A percentile compares a stretch with the other conserved stretches of the same genome.
These are phyloP conservation scores for Synergus gifuensis DNA, from an alignment of 2,888 invertebrate species.

Conservation along the genomic window DNA sequence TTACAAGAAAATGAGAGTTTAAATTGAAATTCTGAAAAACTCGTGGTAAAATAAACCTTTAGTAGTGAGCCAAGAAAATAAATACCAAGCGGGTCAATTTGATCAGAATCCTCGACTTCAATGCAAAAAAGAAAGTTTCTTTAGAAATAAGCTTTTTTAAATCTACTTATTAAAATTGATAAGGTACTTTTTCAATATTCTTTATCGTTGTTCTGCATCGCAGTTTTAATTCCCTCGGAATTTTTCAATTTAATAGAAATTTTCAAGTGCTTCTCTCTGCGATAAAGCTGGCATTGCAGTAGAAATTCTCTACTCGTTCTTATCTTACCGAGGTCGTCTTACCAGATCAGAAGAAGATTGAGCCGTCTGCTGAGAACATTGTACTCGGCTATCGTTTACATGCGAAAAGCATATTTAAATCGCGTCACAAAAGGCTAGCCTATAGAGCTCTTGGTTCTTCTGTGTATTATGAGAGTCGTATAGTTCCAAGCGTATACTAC, in stretches of 20 bases:
- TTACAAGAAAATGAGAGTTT: no score
- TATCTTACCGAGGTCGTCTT: slow-evolving; percentile 7
- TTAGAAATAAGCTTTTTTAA: background rate
- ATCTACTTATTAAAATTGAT: background rate
- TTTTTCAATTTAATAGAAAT: slow-evolving; percentile 1
- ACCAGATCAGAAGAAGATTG: slow-evolving; percentile 51
- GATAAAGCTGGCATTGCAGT: background rate
- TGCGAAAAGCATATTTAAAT: slow-evolving; percentile 36
- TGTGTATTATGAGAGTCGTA: background rate
- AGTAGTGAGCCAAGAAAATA: background rate
- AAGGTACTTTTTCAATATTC: background rate
- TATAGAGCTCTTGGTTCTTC: background rate
- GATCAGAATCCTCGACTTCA: background rate
- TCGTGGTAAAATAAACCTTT: background rate
- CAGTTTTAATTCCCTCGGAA: background rate
- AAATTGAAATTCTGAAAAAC: background rate
- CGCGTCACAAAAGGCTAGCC: slow-evolving; percentile 2
- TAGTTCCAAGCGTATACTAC: background rate
- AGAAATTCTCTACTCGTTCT: slow-evolving; percentile 2
- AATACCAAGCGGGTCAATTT: background rate
- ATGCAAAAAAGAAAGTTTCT: background rate
- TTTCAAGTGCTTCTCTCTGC: background rate
- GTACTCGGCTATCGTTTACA: slow-evolving; percentile 20
- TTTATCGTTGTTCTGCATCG: background rate
- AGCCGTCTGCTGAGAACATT: slow-evolving; percentile 34